Evolutionary conservation across 2,888 invertebrate genomes (phyloP).

Genomic region (Panzeria rudis): DNA sequence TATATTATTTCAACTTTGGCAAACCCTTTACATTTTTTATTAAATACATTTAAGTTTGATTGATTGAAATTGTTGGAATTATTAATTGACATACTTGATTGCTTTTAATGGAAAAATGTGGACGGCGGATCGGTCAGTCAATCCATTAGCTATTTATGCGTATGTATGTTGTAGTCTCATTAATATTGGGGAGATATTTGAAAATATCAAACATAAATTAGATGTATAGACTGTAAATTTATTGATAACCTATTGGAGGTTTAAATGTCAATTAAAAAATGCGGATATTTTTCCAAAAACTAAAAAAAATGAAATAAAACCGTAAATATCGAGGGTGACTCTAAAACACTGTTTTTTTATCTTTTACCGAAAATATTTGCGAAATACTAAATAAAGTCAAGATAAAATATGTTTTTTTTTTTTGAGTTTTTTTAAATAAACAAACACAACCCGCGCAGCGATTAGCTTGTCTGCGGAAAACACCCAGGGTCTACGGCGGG

Average conservation of each 20-base stretch:
- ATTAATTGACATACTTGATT: slow-evolving; percentile 66
- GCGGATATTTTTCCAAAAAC: too few species aligned
- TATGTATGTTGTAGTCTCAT: background rate
- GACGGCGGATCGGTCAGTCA: background rate
- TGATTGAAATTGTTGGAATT: slow-evolving; percentile 66
- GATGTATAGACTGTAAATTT: background rate
- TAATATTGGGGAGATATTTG: slow-evolving; percentile 1
- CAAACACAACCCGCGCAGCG: too few species aligned
- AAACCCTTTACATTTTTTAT: slow-evolving; percentile 33
- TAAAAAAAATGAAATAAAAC: too few species aligned
- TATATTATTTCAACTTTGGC: too few species aligned
- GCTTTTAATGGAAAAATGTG: slow-evolving; percentile 57
- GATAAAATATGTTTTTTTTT: too few species aligned
- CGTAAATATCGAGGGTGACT: too few species aligned
- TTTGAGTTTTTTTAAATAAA: too few species aligned
- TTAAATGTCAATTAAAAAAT: background rate
- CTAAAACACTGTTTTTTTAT: too few species aligned
- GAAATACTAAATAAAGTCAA: too few species aligned
- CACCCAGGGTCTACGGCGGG: too few species aligned
- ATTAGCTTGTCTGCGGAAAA: too few species aligned
- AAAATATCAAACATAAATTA: slow-evolving; percentile 19
- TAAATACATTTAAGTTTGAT: slow-evolving; percentile 71
- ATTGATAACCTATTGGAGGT: background rate
- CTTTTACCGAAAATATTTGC: too few species aligned
- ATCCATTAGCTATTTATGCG: background rate